Evolutionary conservation across 2,113 vertebrate species (phyloP).

Genomic region (Haemorhous mexicanus): DNA sequence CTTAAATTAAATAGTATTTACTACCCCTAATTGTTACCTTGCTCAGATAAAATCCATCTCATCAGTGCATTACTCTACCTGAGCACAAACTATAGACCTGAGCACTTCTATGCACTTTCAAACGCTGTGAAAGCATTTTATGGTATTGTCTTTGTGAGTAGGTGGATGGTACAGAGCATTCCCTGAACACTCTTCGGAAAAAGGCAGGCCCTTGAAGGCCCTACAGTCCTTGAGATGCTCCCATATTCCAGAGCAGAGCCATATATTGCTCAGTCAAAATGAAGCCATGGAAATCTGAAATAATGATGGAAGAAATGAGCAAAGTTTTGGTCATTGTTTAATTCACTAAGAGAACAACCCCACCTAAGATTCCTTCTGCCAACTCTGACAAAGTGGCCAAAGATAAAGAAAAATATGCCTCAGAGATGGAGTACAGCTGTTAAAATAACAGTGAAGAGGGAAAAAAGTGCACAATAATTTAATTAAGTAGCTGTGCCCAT

Average conservation of each 20-base stretch:
- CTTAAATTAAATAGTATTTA: not conserved
- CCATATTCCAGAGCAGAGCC: not conserved
- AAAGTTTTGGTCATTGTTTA: conserved; percentile 75
- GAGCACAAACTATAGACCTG: not conserved
- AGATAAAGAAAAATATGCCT: conserved; percentile 68
- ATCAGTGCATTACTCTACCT: not conserved
- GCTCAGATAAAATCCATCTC: not conserved
- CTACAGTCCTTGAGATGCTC: not conserved
- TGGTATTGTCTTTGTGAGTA: not conserved
- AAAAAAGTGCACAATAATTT: not conserved
- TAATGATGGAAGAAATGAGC: conserved; percentile 71
- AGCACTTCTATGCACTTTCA: not conserved
- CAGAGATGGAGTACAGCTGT: conserved; percentile 61
- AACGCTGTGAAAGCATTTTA: conserved; percentile 1
- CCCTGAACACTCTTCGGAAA: not conserved
- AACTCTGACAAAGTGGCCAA: conserved; percentile 66
- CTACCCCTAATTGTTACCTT: not conserved
- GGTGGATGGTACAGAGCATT: not conserved
- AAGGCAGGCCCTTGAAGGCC: not conserved
- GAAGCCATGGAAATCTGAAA: conserved; percentile 69
- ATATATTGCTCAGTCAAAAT: conserved; percentile 23
- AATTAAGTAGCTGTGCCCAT: conserved; percentile 42
- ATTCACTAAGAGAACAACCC: conserved; percentile 68
- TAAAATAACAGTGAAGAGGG: not conserved
- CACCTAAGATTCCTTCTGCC: conserved; percentile 72